These are phyloP conservation scores for Thaleichthys pacificus DNA, from an alignment of 2,797 vertebrate genomes.

Conservation along the genomic window DNA sequence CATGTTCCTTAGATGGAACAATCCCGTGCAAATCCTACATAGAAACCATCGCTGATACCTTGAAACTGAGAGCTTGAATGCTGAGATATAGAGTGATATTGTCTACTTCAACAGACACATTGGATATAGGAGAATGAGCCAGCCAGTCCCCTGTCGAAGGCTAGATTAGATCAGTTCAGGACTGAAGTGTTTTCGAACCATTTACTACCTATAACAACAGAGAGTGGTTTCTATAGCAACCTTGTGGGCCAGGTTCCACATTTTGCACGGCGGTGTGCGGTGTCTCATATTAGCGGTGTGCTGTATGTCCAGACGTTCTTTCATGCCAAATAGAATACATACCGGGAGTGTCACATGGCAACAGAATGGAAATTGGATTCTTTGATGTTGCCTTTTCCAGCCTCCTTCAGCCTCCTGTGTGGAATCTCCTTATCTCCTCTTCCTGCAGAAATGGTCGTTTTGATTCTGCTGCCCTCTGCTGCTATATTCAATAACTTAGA, in stretches of 20 bases:
- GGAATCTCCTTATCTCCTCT: background rate
- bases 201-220: constrained; percentile 19
- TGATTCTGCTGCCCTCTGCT: constrained; percentile 53
- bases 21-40: background rate
- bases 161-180: background rate
- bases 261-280: constrained; percentile 21
- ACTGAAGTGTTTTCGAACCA: constrained; percentile 9
- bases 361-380: constrained; percentile 16
- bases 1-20: background rate
- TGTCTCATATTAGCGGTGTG: constrained; percentile 19
- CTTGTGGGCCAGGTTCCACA: constrained; percentile 21
- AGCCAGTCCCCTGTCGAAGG: too few species aligned
- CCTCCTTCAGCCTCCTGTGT: constrained; percentile 4
- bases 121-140: too few species aligned
- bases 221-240: constrained; percentile 45
- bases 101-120: too few species aligned
- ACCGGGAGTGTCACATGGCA: constrained; percentile 22
- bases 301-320: constrained; percentile 17
- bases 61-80: background rate
- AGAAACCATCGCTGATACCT: background rate
- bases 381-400: constrained; percentile 39
- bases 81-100: too few species aligned
- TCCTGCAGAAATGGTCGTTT: constrained; percentile 24
- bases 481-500: constrained; percentile 12
- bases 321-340: constrained; percentile 44